phyloP scores from a whole-genome alignment of 2,888 invertebrate species.

The Archaeoteleia sp. region DNA sequence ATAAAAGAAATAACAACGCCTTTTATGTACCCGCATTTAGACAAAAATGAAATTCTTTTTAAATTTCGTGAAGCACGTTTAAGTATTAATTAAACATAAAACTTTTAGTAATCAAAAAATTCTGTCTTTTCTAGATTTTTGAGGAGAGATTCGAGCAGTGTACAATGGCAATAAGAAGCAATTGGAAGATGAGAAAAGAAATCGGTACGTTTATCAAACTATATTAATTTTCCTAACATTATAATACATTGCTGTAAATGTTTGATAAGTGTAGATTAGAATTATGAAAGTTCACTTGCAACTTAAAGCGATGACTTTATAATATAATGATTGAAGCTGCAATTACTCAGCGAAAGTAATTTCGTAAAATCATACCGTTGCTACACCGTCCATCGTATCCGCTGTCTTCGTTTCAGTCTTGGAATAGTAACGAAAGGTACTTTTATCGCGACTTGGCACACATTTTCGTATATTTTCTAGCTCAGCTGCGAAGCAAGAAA shows the following conservation, averaged over 20 bases:
- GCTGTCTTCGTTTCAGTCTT: slow-evolving; percentile 9
- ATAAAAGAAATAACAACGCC: too few species aligned
- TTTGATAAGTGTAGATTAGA: too few species aligned
- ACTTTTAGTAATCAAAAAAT: too few species aligned
- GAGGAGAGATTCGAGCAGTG: slow-evolving; percentile 26
- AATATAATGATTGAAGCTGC: not conserved
- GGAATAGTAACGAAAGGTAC: slow-evolving; percentile 28
- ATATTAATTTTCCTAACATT: slow-evolving; percentile 13
- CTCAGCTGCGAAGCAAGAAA: slow-evolving; percentile 21
- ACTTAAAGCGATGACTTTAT: not conserved
- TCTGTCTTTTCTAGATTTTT: slow-evolving; percentile 20
- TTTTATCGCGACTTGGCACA: slow-evolving; percentile 31
- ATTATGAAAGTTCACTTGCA: not conserved
- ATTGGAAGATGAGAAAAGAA: slow-evolving; percentile 35
- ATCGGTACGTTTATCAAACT: slow-evolving; percentile 27
- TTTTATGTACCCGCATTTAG: too few species aligned
- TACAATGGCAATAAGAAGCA: slow-evolving; percentile 39
- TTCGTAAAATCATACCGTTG: slow-evolving; percentile 13
- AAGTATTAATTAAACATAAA: too few species aligned
- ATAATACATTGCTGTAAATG: not conserved
- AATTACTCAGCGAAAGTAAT: slow-evolving; percentile 26
- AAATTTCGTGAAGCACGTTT: too few species aligned
- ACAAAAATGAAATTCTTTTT: too few species aligned
- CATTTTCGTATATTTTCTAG: slow-evolving; percentile 18
- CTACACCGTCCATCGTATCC: slow-evolving; percentile 15